A percentile compares a stretch with the other conserved stretches of the same genome.
phyloP scores from a whole-genome alignment of 2,797 vertebrate genomes.

The Sparidentex hasta region DNA sequence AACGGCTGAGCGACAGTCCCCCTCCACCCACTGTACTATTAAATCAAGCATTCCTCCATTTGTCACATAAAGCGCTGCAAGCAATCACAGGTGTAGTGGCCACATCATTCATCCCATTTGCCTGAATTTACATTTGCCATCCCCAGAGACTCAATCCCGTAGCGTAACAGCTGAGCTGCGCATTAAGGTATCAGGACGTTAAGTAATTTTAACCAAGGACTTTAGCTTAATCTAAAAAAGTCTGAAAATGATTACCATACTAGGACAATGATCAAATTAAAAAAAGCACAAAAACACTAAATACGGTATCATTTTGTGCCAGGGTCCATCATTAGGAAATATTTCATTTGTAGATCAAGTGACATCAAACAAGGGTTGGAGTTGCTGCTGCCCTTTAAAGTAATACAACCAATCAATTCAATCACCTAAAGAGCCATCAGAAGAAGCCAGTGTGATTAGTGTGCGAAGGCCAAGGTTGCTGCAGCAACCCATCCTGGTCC shows the following conservation, averaged over 20 bases:
- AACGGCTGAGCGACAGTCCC: not conserved
- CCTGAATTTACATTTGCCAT: slow-evolving; percentile 39
- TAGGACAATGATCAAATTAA: not conserved
- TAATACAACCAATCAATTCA: slow-evolving; percentile 51
- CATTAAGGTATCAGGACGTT: not conserved
- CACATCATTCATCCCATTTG: slow-evolving; percentile 31
- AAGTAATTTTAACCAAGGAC: not conserved
- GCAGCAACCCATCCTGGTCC: slow-evolving; percentile 40
- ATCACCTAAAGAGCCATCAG: slow-evolving; percentile 46
- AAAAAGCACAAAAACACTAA: not conserved
- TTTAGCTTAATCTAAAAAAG: not conserved
- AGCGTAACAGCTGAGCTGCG: slow-evolving; percentile 14
- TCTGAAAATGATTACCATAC: not conserved
- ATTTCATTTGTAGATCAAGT: slow-evolving; percentile 12
- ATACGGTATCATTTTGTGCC: not conserved
- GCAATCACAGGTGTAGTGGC: slow-evolving; percentile 19
- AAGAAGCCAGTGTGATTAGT: slow-evolving; percentile 50
- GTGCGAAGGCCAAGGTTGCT: slow-evolving; percentile 64
- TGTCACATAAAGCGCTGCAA: slow-evolving; percentile 16
- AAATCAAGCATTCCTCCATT: slow-evolving; percentile 23
- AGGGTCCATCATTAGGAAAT: slow-evolving; percentile 4
- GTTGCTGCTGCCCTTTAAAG: slow-evolving; percentile 36
- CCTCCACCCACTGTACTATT: not conserved
- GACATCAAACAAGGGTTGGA: slow-evolving; percentile 35
- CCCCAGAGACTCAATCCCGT: slow-evolving; percentile 30